Base-by-base conservation (phyloP, 2,797 vertebrate genomes). In the Coregonus suidteri region DNA sequence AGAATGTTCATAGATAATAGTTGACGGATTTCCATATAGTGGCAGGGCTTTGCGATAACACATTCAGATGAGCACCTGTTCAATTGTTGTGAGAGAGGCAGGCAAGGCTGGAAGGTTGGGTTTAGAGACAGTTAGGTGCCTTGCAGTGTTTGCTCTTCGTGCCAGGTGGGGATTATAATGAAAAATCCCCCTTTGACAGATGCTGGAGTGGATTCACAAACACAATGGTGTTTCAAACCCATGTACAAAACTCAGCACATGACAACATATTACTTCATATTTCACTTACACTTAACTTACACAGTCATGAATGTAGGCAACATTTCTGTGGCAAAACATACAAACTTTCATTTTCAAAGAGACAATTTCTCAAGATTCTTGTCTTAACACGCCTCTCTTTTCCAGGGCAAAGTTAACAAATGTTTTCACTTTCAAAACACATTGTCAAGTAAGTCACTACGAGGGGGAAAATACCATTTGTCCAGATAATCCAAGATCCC, bases 31-130 rank as follows among this genome's bases (percentile, higher is more conserved):
- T 80, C 71, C 67, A 79, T 75, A 76, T 76, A 80, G 74, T 76
- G 79, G 78, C 72, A 77, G 73, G 79, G 80, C 83, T 79, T 82
- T 84, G 82, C 86, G 90, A 85, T 80, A 77, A 80, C 79, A 62
- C 84, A 82, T 85, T 88, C 53, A 62, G 80, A 89, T 90, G 90
- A 91, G 90, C 92, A 93, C 92, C 93, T 94, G 93, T 92, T 94
- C 83, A 74, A 87, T 89, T 90, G 90, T 90, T 90, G 84, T 84
- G 84, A 89, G 85, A 83, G 41, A 47, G 41, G 84, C 82, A 31
- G 70, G 85, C 79, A 87, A 83, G 85, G 85, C 84, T 77, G 81
- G 85, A 76, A 11, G 70, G 75, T 77, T 85, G 67, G 71, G 71
- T 84, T 80, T 64, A 54, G 75, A 74, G 73, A 77, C 72, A 75